Conservation (phyloP, 2,888 invertebrate genomes). For the Gortyna flavago region DNA sequence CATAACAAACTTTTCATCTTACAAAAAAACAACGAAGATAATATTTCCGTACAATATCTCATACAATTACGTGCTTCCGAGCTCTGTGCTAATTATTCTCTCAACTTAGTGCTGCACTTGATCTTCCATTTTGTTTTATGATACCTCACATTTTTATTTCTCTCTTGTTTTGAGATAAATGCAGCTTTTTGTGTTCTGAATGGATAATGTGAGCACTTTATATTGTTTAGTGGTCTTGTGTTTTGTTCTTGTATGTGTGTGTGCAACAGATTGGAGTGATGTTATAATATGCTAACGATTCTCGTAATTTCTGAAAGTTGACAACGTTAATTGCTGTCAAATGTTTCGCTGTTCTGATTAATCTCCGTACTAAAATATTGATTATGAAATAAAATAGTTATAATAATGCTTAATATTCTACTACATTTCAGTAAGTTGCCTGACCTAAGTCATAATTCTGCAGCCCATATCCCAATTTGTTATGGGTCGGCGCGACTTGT, state of each 20-base stretch:
- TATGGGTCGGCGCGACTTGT: too few species aligned
- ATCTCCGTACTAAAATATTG: too few species aligned
- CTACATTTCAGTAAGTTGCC: too few species aligned
- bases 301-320: too few species aligned
- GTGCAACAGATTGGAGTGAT: neutral
- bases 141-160: constrained; percentile 71
- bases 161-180: constrained; percentile 77
- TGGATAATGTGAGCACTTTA: constrained; percentile 73
- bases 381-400: too few species aligned
- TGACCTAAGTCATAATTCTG: too few species aligned
- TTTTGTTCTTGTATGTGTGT: constrained; percentile 28
- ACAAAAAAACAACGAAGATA: constrained; percentile 44
- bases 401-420: too few species aligned
- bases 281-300: neutral
- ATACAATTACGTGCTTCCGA: constrained; percentile 64
- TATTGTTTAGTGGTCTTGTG: constrained; percentile 61
- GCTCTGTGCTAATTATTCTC: constrained; percentile 79
- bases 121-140: constrained; percentile 72
- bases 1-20: constrained; percentile 33
- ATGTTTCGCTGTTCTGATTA: too few species aligned
- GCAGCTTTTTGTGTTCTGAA: constrained; percentile 75
- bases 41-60: constrained; percentile 61
- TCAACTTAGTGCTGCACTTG: constrained; percentile 78
- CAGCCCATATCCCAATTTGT: too few species aligned
- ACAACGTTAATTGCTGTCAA: too few species aligned